Evolutionary conservation across 2,113 vertebrate species (phyloP), one percentile per base, ranked within the genome.

Genomic region (Sciurus niger): DNA sequence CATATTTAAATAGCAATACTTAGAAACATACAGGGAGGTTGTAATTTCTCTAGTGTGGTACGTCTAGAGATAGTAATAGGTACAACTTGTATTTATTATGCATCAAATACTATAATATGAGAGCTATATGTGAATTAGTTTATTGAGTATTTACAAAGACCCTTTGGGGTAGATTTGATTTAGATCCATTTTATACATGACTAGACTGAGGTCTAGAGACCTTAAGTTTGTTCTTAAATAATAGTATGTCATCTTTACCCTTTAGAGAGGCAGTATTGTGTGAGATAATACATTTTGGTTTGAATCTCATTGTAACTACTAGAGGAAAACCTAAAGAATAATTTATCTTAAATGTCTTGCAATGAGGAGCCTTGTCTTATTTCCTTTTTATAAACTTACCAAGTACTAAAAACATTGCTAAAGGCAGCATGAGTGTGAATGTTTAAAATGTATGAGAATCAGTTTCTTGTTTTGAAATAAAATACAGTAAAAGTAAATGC

Each of bases 391-490:
- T 48, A 53, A 91, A 1, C 73, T n/a, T 73, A 8, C 53, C 32
- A 63, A 73, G 22, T n/a, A 72, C 8, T 55, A n/a, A 83, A 82
- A 34, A 53, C n/a, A 91, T 34, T 14, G 43, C 2, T 43, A 72
- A 25, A 58, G 10, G 67, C 48, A 25, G 53, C 58, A 24, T 72
- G 67, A 17, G 37, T 70, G 32, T 79, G 77, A 3, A n/a, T 58
- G 34, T 40, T 40, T 73, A 60, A 83, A 83, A 73, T 51, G 1
- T 13, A 0, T 72, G 28, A 80, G 11, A 32, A 18, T 92, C 30
- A 43, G 17, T 87, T 84, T 92, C 8, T 67, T 16, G 4, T 78
- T 95, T 89, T 74, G 65, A 9, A 89, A 72, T 16, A 46, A 91
- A 92, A 78, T 58, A 37, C 48, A 84, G 28, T 89, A 72, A 73